Percentiles rank a stretch among this genome's conserved stretches.
phyloP scores from a whole-genome alignment of 2,113 vertebrate genomes.

The Riparia riparia region DNA sequence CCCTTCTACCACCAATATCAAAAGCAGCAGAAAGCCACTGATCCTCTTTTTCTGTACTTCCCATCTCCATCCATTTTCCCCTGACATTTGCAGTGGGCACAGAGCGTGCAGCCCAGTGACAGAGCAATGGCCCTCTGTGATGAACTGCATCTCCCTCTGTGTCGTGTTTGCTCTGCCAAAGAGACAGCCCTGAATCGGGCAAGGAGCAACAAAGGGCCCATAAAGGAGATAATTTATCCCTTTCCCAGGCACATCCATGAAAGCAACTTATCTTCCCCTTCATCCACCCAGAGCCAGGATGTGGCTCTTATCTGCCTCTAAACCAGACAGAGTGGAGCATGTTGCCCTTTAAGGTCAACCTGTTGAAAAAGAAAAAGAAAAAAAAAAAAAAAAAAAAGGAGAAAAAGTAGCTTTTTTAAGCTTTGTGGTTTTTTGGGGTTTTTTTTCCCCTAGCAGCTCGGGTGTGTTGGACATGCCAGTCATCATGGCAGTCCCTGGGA shows the following conservation, averaged over 20 bases:
- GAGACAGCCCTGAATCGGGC: neutral
- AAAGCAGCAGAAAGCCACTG: neutral
- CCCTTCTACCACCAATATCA: neutral
- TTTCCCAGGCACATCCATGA: slow-evolving; percentile 36
- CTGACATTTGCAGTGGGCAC: neutral
- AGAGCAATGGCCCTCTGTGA: neutral
- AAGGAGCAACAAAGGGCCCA: slow-evolving; percentile 21
- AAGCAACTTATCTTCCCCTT: slow-evolving; percentile 49
- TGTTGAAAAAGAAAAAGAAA: neutral
- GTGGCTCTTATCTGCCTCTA: slow-evolving; percentile 51
- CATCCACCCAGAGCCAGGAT: slow-evolving; percentile 54
- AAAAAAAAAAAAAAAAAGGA: neutral
- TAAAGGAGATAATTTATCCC: slow-evolving; percentile 46
- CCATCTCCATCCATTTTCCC: neutral
- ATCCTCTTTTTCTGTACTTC: neutral
- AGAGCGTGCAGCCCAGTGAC: neutral
- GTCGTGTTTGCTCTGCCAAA: neutral
- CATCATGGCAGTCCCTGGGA: neutral
- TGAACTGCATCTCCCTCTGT: neutral
- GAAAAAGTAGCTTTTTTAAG: neutral
- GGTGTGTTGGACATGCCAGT: neutral
- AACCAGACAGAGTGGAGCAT: slow-evolving; percentile 2
- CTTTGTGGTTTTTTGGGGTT: neutral
- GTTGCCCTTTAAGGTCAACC: slow-evolving; percentile 40
- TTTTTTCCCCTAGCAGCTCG: neutral